Conservation (phyloP, 2,888 invertebrate genomes). For the Phengaris arion region DNA sequence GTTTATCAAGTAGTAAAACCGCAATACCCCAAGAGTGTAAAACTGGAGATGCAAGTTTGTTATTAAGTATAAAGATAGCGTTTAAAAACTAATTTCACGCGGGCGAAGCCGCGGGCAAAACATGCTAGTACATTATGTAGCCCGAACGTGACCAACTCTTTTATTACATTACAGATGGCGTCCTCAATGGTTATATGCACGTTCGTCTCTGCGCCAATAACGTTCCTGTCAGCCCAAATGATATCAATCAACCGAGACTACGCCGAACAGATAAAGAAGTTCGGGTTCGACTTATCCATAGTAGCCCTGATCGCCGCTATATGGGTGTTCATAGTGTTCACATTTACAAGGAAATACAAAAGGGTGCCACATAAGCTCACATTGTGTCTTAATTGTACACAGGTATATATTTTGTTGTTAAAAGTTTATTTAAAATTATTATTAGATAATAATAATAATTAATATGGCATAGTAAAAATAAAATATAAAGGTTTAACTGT, state of each 20-base stretch:
- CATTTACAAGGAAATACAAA: conserved; percentile 86
- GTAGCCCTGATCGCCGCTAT: conserved; percentile 86
- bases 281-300: conserved; percentile 91
- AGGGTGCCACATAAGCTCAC: conserved; percentile 91
- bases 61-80: too few species aligned
- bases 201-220: conserved; percentile 94
- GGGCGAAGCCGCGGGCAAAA: too few species aligned
- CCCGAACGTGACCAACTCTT: not conserved
- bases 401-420: conserved; percentile 73
- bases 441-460: too few species aligned
- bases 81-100: too few species aligned
- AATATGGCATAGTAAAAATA: too few species aligned
- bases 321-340: conserved; percentile 88
- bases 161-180: conserved; percentile 82
- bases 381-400: conserved; percentile 86
- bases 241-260: conserved; percentile 90
- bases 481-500: too few species aligned
- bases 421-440: not conserved
- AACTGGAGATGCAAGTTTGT: too few species aligned
- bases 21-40: too few species aligned
- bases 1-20: too few species aligned
- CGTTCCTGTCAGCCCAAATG: conserved; percentile 97
- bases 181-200: conserved; percentile 97
- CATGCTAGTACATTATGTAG: too few species aligned
- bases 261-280: conserved; percentile 85